Base-by-base conservation (phyloP, 2,113 vertebrate genomes). In the Nansenia antarctica region DNA sequence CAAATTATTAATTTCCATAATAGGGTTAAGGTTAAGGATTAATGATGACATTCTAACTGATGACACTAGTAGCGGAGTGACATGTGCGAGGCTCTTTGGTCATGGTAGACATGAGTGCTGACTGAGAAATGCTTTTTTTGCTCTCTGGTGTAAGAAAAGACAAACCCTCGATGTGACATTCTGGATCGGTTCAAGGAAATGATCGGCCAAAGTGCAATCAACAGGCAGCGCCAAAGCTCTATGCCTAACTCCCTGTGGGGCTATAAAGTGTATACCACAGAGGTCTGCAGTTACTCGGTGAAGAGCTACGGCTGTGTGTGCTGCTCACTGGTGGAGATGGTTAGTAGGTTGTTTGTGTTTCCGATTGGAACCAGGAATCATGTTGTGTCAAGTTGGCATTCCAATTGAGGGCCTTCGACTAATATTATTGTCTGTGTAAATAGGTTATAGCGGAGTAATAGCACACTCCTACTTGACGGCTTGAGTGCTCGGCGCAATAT, bases 181-280 rank as follows among this genome's bases (percentile, higher is more conserved):
- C 78, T 82, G 85, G 62, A 83, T 81, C 76, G 81, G 85, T 86
- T 80, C 63, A 76, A 86, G 85, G 86, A 90, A 88, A 88, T 85
- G 81, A 87, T 85, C 73, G 76, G 82, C 83, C 88, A 90, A 90
- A 92, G 86, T 85, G 87, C 85, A 90, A 86, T 87, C 86, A 87
- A 80, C 90, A 83, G 84, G 73, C 82, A 71, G 72, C 57, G 75
- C 60, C 69, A 35, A 65, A 69, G 74, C 85, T 72, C 78, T 70
- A 72, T 62, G 53, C 54, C 62, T 3, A 62, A 77, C 47, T 85
- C 88, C 89, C 87, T 29, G 65, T 29, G 81, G 90, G 85, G 81
- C 79, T 37, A 45, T 89, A 67, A 65, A 81, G 84, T 89, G 87
- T 84, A 82, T 77, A 68, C 80, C 78, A 69, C 62, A 26, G 62